Evolutionary conservation across 2,888 invertebrate species (phyloP), one percentile per base, ranked within the genome.

Genomic region (Drosophila robusta): DNA sequence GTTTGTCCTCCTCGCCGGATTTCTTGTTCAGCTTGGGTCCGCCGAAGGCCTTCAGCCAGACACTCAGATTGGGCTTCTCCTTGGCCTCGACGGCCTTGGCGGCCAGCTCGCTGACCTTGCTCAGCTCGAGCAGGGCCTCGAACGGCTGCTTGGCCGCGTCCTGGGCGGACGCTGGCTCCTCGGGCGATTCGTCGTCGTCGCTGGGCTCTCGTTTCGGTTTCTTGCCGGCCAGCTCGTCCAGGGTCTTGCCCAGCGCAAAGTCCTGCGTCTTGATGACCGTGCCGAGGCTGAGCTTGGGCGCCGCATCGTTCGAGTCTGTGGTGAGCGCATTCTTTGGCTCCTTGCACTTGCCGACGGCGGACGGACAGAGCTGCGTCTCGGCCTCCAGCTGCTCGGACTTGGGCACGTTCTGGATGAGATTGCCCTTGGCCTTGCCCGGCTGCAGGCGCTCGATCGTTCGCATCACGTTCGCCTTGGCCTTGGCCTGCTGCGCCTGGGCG

Each of bases 21-120:
- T 95, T 96, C 90, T 95, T 96, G 47, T 93, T 90, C 67, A 94
- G 94, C 92, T 97, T 97, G 0, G 97, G 97, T 0, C 96, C 96
- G 9, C 97, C 97, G 90, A 98, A 97, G 0, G 97, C 97, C 92
- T 97, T 97, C 72, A 97, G 96, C 97, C 97, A 98, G 29, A 97
- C 97, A 90, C 97, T 97, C 60, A 97, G 93, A 92, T 97, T 97
- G 0, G 97, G 97, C 52, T 90, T 91, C 55, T 90, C 89, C 47
- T 81, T 80, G 0, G 52, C 46, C 29, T 78, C 78, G 0, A 47
- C 26, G 0, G 73, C 46, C 22, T 76, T 76, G 8, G 67, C 32
- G 4, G 32, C 32, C 5, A 29, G 7, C n/a, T 77, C 76, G 34
- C 86, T 89, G 0, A 66, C 46, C 26, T 84, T 78, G 44, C 87